Conservation (phyloP, 2,797 vertebrate genomes). For the Botia almorhae region DNA sequence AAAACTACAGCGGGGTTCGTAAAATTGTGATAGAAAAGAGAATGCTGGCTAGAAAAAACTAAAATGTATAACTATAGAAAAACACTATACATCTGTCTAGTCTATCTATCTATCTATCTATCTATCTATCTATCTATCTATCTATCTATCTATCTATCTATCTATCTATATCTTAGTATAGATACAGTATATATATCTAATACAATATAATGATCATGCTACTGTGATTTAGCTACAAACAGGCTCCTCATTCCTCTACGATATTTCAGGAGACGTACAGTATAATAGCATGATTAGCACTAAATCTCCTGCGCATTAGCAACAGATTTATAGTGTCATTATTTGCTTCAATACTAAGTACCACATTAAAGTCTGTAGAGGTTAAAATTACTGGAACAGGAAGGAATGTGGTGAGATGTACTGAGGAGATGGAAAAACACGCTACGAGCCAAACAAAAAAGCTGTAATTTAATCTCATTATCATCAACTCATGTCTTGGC, state of each 20-base stretch:
- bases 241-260: background rate
- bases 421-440: constrained; percentile 18
- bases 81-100: too few species aligned
- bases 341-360: constrained; percentile 45
- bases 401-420: constrained; percentile 40
- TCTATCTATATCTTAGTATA: too few species aligned
- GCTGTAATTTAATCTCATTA: constrained; percentile 33
- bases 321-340: constrained; percentile 46
- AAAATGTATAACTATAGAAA: too few species aligned
- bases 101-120: too few species aligned
- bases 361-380: constrained; percentile 41
- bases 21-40: too few species aligned
- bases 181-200: too few species aligned
- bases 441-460: constrained; percentile 28
- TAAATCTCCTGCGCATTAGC: constrained; percentile 19
- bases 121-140: too few species aligned
- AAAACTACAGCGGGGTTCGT: too few species aligned
- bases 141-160: too few species aligned
- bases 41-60: too few species aligned
- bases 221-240: constrained; percentile 10
- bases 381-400: constrained; percentile 39
- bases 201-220: background rate
- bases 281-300: constrained; percentile 42
- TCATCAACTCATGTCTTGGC: constrained; percentile 27
- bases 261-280: constrained; percentile 17